These are phyloP conservation scores for Hyposoter dolosus DNA, from an alignment of 2,888 invertebrate species.

Conservation along the genomic window DNA sequence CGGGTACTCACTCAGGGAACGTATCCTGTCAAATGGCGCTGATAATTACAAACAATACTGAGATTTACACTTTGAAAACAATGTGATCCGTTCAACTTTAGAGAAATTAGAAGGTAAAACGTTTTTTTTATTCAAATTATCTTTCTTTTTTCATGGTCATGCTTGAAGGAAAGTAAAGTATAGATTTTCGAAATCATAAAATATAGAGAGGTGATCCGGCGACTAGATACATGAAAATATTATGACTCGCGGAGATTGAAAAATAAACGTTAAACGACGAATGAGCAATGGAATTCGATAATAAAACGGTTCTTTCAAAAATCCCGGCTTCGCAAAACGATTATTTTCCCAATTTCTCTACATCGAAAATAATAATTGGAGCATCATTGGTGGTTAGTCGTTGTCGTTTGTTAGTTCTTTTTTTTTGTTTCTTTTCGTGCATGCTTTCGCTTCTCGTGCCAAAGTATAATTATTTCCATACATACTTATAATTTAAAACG, in stretches of 20 bases:
- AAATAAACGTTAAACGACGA: conserved; percentile 35
- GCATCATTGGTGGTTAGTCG: conserved; percentile 41
- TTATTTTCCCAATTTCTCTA: conserved; percentile 44
- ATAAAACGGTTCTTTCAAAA: neutral
- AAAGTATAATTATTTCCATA: conserved; percentile 63
- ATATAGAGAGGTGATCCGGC: conserved; percentile 56
- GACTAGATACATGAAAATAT: conserved; percentile 41
- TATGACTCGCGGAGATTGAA: conserved; percentile 23
- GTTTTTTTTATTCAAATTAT: conserved; percentile 67
- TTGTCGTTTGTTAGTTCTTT: conserved; percentile 26
- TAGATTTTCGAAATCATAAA: conserved; percentile 33
- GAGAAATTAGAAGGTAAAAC: conserved; percentile 78
- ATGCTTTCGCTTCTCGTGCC: conserved; percentile 76
- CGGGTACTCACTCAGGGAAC: conserved; percentile 84
- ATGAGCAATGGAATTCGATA: conserved; percentile 35
- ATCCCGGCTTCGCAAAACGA: conserved; percentile 1
- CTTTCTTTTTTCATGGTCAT: conserved; percentile 72
- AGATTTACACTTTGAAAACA: conserved; percentile 84
- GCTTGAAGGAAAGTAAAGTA: conserved; percentile 69
- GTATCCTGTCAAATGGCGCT: conserved; percentile 84
- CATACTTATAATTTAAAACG: conserved; percentile 47
- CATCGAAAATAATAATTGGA: conserved; percentile 43
- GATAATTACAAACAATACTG: conserved; percentile 84
- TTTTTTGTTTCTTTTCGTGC: conserved; percentile 48
- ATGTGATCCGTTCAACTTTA: conserved; percentile 77